Conservation (phyloP, 2,888 invertebrate species). For the Melanostoma mellinum region DNA sequence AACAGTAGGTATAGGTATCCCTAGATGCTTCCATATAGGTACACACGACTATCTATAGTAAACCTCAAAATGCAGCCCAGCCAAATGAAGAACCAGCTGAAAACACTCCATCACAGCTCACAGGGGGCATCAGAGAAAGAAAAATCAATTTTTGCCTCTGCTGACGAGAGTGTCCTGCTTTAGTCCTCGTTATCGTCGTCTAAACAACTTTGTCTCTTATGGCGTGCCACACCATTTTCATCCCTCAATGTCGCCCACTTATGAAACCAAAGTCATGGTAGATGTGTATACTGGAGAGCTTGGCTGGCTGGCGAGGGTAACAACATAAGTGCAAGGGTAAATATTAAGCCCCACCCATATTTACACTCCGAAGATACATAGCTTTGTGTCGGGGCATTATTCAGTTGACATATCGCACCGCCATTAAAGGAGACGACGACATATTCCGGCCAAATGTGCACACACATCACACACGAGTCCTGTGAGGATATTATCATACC, state of each 20-base stretch:
- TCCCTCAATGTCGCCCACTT: constrained; percentile 12
- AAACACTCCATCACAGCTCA: constrained; percentile 49
- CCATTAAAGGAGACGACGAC: constrained; percentile 77
- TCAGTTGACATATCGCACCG: constrained; percentile 73
- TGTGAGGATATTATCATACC: constrained; percentile 51
- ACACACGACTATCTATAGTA: not conserved
- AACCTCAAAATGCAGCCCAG: constrained; percentile 60
- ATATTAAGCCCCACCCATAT: constrained; percentile 74
- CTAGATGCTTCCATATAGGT: not conserved
- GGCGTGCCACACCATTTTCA: constrained; percentile 61
- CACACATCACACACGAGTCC: constrained; percentile 54
- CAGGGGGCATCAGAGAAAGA: constrained; percentile 31
- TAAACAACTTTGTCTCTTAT: constrained; percentile 71
- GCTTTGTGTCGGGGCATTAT: constrained; percentile 72
- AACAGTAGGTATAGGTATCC: constrained; percentile 13
- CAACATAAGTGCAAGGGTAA: constrained; percentile 73
- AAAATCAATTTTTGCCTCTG: constrained; percentile 39
- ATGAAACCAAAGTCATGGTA: constrained; percentile 29
- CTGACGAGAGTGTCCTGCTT: constrained; percentile 58
- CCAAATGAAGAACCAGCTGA: constrained; percentile 61
- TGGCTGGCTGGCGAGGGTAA: constrained; percentile 63
- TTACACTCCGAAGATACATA: constrained; percentile 72
- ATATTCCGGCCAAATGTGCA: constrained; percentile 74
- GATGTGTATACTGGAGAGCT: constrained; percentile 29
- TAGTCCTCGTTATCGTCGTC: constrained; percentile 69